These are phyloP conservation scores for Apodemia duryi DNA, from an alignment of 2,888 invertebrate genomes.

Conservation along the genomic window DNA sequence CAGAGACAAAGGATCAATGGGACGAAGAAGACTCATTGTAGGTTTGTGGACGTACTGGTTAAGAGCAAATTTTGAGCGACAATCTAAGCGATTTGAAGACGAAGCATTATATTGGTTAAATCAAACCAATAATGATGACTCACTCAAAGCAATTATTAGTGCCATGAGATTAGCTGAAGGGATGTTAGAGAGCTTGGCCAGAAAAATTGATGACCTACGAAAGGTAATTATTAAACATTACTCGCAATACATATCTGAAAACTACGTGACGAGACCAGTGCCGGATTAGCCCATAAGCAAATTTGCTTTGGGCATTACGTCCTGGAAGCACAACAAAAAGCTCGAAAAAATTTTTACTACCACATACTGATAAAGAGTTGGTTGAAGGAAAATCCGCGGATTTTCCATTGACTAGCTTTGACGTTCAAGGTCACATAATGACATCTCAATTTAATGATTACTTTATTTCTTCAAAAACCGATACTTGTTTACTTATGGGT, in stretches of 20 bases:
- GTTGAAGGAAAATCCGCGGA: too few species aligned
- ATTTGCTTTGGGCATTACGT: too few species aligned
- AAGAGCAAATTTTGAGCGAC: conserved; percentile 50
- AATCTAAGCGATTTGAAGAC: conserved; percentile 58
- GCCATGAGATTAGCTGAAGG: conserved; percentile 64
- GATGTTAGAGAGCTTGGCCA: conserved; percentile 67
- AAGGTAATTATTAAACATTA: conserved; percentile 44
- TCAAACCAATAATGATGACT: conserved; percentile 45
- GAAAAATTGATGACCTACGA: conserved; percentile 63
- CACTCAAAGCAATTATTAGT: conserved; percentile 52
- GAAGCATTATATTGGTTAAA: conserved; percentile 58
- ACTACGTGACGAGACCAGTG: too few species aligned
- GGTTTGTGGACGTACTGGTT: conserved; percentile 70
- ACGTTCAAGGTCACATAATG: too few species aligned
- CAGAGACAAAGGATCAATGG: conserved; percentile 43
- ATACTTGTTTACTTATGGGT: too few species aligned
- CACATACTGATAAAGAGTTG: too few species aligned
- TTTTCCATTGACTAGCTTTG: too few species aligned
- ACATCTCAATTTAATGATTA: too few species aligned
- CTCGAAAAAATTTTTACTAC: too few species aligned
- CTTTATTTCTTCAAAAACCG: too few species aligned
- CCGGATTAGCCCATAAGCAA: too few species aligned
- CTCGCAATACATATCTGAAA: not conserved
- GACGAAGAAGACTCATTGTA: conserved; percentile 53
- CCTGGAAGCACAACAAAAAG: too few species aligned